Evolutionary conservation across 2,113 vertebrate genomes (phyloP), one percentile per base, ranked within the genome.

Genomic region (Catharus fuscescens): DNA sequence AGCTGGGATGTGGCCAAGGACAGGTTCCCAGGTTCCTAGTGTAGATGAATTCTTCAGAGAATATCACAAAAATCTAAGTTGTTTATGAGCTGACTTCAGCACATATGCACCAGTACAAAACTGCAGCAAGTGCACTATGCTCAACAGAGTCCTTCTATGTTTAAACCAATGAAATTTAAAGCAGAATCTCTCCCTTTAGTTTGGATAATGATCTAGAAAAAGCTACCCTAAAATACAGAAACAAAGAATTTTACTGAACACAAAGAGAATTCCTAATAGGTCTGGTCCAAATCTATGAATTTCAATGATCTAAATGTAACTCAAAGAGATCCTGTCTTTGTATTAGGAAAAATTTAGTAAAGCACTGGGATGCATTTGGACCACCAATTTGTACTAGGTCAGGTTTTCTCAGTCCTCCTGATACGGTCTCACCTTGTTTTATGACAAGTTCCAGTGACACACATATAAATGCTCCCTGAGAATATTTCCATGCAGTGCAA

Each of bases 1-100:
- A 96, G 67, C 92, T 94, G 92, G 91, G 86, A 94, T 52, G 34
- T 48, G 72, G 88, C 95, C 96, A 96, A 92, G 88, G 69, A 92
- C 86, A 88, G 42, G 28, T 53, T 85, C 40, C 44, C 61, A 56
- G 45, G 31, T 66, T 80, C 32, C 52, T 74, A 36, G 44, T 34
- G 59, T 83, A 73, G 62, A 80, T 36, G 25, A 90, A 86, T 73
- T 77, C 25, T 40, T 86, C 25, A 81, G 61, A 89, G 92, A 93
- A 48, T 65, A 86, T 38, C 26, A 44, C 62, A 91, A 12, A 80
- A 61, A 83, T 36, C 40, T 67, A 85, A 85, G 59, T 56, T 88
- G 69, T 48, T 96, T 90, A 79, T 0, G 2, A 81, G 48, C 52
- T 81, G 61, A 88, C 38, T 93, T 80, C 28, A 84, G 44, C 47